These are phyloP conservation scores for Choloepus hoffmanni DNA, from an alignment of 2,113 vertebrate species.

Conservation along the genomic window DNA sequence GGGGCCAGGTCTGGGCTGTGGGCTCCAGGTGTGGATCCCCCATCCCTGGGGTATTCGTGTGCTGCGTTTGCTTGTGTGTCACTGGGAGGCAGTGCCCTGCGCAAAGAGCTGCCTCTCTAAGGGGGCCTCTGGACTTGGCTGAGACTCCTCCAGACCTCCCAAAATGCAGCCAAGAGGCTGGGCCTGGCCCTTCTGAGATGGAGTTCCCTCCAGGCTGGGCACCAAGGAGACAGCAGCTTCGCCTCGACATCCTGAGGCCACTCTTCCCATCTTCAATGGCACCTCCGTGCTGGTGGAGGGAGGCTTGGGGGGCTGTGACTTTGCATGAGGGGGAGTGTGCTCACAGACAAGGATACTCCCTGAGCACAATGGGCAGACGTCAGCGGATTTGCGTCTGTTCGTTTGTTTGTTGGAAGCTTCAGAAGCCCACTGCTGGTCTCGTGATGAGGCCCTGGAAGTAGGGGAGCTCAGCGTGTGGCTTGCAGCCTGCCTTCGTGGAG, in stretches of 20 bases:
- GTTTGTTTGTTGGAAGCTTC: neutral
- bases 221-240: too few relatives aligned
- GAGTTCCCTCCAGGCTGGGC: neutral
- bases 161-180: neutral
- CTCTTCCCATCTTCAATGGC: fast-evolving
- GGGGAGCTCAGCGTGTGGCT: neutral
- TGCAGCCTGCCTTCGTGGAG: conserved; percentile 11
- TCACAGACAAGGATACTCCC: neutral
- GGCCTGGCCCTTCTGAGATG: neutral
- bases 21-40: neutral
- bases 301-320: neutral
- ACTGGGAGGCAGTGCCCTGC: neutral
- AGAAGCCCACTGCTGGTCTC: neutral
- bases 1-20: too few relatives aligned
- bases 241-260: neutral
- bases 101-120: neutral
- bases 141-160: neutral
- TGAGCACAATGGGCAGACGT: neutral
- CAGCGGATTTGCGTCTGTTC: neutral
- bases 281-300: too few relatives aligned
- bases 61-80: too few relatives aligned
- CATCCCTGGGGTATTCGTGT: neutral
- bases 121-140: neutral
- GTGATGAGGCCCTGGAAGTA: neutral
- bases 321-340: neutral